These are phyloP conservation scores for Octopus sinensis DNA, from an alignment of 1,140 invertebrate genomes.

Conservation along the genomic window DNA sequence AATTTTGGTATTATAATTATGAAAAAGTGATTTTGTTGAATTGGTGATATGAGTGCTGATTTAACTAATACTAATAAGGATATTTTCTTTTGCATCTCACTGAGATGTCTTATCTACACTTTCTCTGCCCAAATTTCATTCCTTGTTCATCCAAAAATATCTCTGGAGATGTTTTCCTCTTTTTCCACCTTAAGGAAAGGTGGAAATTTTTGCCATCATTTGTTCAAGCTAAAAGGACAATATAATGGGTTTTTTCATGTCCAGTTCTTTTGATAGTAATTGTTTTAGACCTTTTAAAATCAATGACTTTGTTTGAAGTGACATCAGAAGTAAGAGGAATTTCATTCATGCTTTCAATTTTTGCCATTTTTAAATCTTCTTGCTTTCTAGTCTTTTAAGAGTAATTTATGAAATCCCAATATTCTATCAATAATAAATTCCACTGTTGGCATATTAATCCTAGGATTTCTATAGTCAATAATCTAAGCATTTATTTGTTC, in stretches of 20 bases:
- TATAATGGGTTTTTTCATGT: neutral
- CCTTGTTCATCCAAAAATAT: neutral
- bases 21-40: neutral
- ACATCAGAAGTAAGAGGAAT: neutral
- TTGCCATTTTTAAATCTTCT: neutral
- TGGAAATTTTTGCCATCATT: neutral
- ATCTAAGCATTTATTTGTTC: neutral
- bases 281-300: constrained; percentile 1
- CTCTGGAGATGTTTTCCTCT: neutral
- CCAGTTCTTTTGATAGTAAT: constrained; percentile 2
- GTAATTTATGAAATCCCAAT: neutral
- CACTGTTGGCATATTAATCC: neutral
- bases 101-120: neutral
- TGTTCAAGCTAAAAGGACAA: neutral
- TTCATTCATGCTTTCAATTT: neutral
- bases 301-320: neutral
- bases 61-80: constrained; percentile 8
- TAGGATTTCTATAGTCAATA: neutral
- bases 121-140: neutral
- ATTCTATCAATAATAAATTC: neutral
- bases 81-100: neutral
- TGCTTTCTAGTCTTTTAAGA: constrained; percentile 1
- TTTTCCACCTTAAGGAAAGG: neutral
- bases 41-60: neutral
- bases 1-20: neutral